Percentiles rank a stretch among this genome's conserved stretches.
Conservation (phyloP, 2,888 invertebrate genomes). For the Orthosia incerta region DNA sequence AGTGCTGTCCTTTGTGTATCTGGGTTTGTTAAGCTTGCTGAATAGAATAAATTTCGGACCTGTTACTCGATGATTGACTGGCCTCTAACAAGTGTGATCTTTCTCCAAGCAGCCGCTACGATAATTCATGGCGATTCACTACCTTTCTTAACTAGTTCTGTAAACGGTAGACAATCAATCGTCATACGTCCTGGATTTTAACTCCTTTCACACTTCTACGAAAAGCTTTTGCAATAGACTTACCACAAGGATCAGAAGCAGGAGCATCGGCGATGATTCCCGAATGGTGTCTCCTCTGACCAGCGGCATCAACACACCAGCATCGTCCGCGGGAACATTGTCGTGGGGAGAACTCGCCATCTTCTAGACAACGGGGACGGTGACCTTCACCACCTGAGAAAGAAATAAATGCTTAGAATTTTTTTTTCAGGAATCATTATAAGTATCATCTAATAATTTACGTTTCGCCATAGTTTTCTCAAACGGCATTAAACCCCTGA, state of each 20-base stretch:
- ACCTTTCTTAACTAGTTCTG: too few species aligned
- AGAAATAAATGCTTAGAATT: not conserved
- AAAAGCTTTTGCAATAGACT: constrained; percentile 29
- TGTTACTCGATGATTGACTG: too few species aligned
- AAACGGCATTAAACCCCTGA: too few species aligned
- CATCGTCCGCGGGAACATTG: constrained; percentile 94
- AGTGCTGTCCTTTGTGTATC: too few species aligned
- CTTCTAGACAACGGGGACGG: constrained; percentile 93
- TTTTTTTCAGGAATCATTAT: not conserved
- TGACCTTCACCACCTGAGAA: constrained; percentile 80
- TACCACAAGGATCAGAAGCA: constrained; percentile 80
- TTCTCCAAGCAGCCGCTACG: too few species aligned
- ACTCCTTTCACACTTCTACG: not conserved
- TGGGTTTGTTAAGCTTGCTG: too few species aligned
- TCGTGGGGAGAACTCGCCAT: constrained; percentile 94
- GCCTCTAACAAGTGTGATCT: not conserved
- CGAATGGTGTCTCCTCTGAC: constrained; percentile 76
- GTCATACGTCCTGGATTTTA: not conserved
- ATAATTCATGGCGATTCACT: too few species aligned
- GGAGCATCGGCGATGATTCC: constrained; percentile 72
- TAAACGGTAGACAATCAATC: not conserved
- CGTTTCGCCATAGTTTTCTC: too few species aligned
- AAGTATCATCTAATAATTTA: too few species aligned
- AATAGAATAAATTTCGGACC: too few species aligned
- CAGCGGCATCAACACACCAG: constrained; percentile 97